Evolutionary conservation across 2,797 vertebrate species (phyloP).

Genomic region (Sebastes matsubarae): DNA sequence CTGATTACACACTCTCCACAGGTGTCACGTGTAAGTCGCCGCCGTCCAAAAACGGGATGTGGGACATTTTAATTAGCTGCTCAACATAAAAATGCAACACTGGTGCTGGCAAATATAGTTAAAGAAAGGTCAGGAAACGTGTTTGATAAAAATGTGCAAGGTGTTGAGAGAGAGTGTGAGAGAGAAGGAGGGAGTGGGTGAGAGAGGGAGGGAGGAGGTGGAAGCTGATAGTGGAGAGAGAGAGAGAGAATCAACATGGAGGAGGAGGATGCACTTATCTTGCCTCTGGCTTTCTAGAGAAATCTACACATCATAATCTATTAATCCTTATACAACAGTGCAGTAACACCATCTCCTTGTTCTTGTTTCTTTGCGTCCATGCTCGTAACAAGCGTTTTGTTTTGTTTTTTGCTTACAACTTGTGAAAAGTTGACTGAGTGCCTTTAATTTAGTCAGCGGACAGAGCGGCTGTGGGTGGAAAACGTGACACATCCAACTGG

Average conservation of each 20-base stretch:
- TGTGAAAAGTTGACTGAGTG: neutral
- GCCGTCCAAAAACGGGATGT: conserved; percentile 22
- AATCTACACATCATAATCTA: conserved; percentile 34
- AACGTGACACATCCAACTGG: conserved; percentile 39
- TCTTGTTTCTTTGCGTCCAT: conserved; percentile 14
- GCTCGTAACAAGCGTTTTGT: conserved; percentile 4
- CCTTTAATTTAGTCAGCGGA: conserved; percentile 34
- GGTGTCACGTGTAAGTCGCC: neutral
- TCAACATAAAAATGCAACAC: conserved; percentile 3
- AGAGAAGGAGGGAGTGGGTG: neutral
- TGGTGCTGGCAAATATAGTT: neutral
- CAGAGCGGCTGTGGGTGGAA: conserved; percentile 47
- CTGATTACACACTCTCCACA: conserved; percentile 5
- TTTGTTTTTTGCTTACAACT: conserved; percentile 20
- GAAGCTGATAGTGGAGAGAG: conserved; percentile 43
- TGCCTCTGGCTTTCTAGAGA: conserved; percentile 34
- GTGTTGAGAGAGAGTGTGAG: conserved; percentile 25
- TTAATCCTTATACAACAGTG: conserved; percentile 29
- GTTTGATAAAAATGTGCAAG: conserved; percentile 30
- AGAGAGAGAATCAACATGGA: conserved; percentile 49
- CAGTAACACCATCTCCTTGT: neutral
- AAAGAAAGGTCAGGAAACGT: conserved; percentile 31
- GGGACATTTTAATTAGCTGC: conserved; percentile 53
- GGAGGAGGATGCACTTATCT: conserved; percentile 51
- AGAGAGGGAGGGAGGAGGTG: conserved; percentile 15